Percentiles rank a stretch among this genome's conserved stretches.
Conservation (phyloP, 92 coral and sea anemone species). For the Blastomussa wellsi region DNA sequence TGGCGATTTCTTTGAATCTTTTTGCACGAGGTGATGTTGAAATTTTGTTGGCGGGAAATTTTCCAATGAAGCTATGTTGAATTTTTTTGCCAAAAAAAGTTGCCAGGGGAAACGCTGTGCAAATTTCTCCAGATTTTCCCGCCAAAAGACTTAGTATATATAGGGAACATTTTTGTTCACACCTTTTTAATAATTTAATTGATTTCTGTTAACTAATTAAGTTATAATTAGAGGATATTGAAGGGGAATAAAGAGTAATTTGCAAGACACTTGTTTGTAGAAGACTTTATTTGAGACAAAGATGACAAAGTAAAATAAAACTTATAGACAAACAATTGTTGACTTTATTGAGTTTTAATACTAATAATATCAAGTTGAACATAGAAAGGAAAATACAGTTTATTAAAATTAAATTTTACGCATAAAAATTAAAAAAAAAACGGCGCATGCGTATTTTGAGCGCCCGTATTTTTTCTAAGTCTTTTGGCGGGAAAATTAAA, state of each 20-base stretch:
- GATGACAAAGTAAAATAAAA: not conserved
- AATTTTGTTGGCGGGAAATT: not conserved
- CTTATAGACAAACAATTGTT: no score
- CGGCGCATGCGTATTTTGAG: conserved; percentile 30
- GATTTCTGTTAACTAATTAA: not conserved
- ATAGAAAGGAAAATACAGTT: no score
- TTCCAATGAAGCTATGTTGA: not conserved
- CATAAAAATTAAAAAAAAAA: not conserved
- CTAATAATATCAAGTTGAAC: no score
- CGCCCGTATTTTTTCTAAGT: not conserved
- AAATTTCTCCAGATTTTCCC: conserved; percentile 19
- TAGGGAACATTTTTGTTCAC: not conserved
- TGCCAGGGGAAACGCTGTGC: conserved; percentile 25
- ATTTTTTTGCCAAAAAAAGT: not conserved
- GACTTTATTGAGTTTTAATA: not conserved
- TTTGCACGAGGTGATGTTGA: not conserved
- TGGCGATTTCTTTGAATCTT: not conserved
- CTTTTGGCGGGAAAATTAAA: no score
- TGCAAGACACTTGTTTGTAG: not conserved
- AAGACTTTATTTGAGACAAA: no score
- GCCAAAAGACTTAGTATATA: conserved; percentile 24
- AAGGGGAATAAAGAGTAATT: not conserved
- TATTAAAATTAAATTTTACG: no score
- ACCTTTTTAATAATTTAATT: not conserved
- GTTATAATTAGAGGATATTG: no score